A percentile compares a stretch with the other conserved stretches of the same genome.
Conservation (phyloP, 2,797 vertebrate genomes). For the Poeciliopsis infans region DNA sequence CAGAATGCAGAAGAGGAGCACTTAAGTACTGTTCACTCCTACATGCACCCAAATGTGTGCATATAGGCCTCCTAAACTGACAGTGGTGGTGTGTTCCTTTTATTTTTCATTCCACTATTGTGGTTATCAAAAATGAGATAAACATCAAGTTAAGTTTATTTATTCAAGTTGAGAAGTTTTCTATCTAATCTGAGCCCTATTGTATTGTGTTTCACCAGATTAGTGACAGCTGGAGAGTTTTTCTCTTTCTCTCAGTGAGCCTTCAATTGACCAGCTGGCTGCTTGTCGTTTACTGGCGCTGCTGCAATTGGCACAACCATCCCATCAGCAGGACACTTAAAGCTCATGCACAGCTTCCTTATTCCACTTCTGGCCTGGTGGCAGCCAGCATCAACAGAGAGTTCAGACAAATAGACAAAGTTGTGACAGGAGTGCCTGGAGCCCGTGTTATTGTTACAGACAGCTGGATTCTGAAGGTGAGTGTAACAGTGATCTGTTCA, state of each 20-base stretch:
- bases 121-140: too few species aligned
- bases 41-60: too few species aligned
- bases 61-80: too few species aligned
- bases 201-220: conserved; percentile 56
- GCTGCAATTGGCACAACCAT: conserved; percentile 83
- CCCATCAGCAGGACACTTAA: conserved; percentile 83
- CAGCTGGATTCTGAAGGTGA: conserved; percentile 91
- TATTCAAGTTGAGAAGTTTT: background rate
- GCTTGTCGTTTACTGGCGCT: conserved; percentile 87
- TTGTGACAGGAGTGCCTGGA: conserved; percentile 87
- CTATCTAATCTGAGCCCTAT: background rate
- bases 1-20: too few species aligned
- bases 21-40: too few species aligned
- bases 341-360: conserved; percentile 78
- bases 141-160: background rate
- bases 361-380: conserved; percentile 83
- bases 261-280: conserved; percentile 76
- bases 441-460: conserved; percentile 91
- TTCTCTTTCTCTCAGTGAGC: conserved; percentile 78
- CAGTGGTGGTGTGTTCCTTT: too few species aligned
- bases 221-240: conserved; percentile 81
- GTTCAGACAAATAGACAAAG: conserved; percentile 93
- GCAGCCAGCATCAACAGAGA: conserved; percentile 89
- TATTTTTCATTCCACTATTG: too few species aligned
- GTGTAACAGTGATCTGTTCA: background rate